phyloP scores from a whole-genome alignment of 2,113 vertebrate genomes.

The Varanus komodoensis region DNA sequence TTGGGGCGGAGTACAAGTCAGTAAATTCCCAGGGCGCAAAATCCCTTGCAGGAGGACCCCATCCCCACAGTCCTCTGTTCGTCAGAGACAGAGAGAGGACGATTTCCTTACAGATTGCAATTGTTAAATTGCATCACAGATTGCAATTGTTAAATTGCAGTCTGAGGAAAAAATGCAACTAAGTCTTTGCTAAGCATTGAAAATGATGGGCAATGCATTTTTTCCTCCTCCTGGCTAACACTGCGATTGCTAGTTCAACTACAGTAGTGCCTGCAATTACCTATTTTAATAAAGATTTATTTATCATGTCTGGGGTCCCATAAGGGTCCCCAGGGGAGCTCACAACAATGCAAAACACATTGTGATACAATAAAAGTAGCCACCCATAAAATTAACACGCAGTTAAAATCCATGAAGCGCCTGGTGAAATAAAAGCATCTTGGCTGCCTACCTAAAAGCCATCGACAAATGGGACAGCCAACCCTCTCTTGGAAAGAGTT shows the following conservation, averaged over 20 bases:
- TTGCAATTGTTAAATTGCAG: conserved; percentile 6
- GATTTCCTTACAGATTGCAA: background rate
- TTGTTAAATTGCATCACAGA: background rate
- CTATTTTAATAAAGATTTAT: no score
- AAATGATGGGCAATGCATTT: background rate
- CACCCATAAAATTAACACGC: background rate
- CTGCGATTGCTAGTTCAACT: background rate
- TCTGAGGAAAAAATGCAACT: conserved; percentile 10
- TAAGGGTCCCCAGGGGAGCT: background rate
- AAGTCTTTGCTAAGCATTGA: background rate
- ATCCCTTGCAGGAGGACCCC: conserved; percentile 14
- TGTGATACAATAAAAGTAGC: background rate
- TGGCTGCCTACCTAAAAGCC: background rate
- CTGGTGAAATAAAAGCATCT: background rate
- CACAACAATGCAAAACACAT: background rate
- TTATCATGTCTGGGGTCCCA: no score
- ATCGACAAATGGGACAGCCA: background rate
- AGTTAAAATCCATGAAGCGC: background rate
- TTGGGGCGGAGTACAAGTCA: conserved; percentile 41
- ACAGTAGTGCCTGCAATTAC: background rate
- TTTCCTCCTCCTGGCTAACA: background rate
- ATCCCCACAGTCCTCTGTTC: conserved; percentile 30
- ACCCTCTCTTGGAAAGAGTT: background rate
- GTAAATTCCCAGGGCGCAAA: conserved; percentile 3
- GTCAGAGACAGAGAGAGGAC: background rate